Conservation (phyloP, 2,113 vertebrate species). For the Clupea harengus region DNA sequence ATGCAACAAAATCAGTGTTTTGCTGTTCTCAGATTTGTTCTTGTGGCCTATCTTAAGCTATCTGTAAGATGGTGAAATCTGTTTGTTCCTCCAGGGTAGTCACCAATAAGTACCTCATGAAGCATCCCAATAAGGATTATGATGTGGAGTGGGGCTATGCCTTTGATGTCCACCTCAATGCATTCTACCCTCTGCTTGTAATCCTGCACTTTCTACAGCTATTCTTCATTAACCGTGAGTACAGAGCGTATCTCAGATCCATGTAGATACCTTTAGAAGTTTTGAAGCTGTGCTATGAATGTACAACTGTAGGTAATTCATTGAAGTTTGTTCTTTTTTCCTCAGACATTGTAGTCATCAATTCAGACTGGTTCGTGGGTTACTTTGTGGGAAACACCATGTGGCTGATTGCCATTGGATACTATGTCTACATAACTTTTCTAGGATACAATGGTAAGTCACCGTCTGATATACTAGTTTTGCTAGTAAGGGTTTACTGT, state of each 20-base stretch:
- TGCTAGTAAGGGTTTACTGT: no score
- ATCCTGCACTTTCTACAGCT: conserved; percentile 96
- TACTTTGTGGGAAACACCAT: conserved; percentile 74
- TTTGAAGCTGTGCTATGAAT: not conserved
- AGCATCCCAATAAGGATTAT: conserved; percentile 81
- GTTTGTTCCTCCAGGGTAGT: conserved; percentile 74
- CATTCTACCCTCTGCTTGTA: conserved; percentile 87
- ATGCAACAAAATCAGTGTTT: no score
- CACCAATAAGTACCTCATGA: conserved; percentile 91
- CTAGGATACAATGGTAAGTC: conserved; percentile 92
- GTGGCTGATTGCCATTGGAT: conserved; percentile 91
- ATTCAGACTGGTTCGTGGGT: conserved; percentile 75
- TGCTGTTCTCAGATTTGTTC: no score
- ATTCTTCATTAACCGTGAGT: conserved; percentile 98
- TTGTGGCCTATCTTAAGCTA: no score
- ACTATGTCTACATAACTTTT: conserved; percentile 97
- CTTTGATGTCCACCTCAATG: conserved; percentile 86
- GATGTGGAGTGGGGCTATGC: conserved; percentile 99
- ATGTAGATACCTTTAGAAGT: not conserved
- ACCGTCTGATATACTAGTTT: no score
- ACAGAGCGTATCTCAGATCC: not conserved
- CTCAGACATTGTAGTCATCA: conserved; percentile 83
- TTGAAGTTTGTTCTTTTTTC: conserved; percentile 49
- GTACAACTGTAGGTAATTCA: not conserved
- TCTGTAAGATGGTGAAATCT: no score